phyloP scores from a whole-genome alignment of 1,140 invertebrate genomes.

The Anastrepha ludens region DNA sequence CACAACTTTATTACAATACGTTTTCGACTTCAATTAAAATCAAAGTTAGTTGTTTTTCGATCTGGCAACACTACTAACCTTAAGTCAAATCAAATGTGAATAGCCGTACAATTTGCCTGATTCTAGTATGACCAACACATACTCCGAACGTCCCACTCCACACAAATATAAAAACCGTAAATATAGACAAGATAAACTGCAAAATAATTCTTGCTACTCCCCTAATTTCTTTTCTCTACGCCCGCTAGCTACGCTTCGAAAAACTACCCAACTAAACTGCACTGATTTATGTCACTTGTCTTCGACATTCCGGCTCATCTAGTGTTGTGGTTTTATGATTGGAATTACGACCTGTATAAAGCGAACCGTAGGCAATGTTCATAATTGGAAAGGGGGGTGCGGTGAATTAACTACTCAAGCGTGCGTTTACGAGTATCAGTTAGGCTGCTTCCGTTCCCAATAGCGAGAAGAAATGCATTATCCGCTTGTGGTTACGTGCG shows the following conservation, averaged over 20 bases:
- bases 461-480: background rate
- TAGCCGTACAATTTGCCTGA: background rate
- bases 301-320: slow-evolving; percentile 39
- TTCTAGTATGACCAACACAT: background rate
- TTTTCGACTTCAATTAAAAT: background rate
- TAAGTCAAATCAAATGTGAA: background rate
- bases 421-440: background rate
- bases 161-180: background rate
- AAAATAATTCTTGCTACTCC: slow-evolving; percentile 32
- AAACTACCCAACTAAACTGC: slow-evolving; percentile 31
- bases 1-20: too few relatives aligned
- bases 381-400: background rate
- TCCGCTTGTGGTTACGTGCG: background rate
- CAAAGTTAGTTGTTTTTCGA: background rate
- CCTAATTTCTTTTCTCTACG: background rate
- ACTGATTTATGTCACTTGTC: slow-evolving; percentile 52
- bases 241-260: background rate
- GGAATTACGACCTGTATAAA: slow-evolving; percentile 24
- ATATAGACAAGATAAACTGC: slow-evolving; percentile 20
- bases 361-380: background rate
- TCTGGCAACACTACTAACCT: background rate
- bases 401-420: background rate
- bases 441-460: background rate
- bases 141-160: background rate
- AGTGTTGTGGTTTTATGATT: slow-evolving; percentile 38